Base-by-base conservation (phyloP, 2,888 invertebrate species). In the Pammene fasciana region DNA sequence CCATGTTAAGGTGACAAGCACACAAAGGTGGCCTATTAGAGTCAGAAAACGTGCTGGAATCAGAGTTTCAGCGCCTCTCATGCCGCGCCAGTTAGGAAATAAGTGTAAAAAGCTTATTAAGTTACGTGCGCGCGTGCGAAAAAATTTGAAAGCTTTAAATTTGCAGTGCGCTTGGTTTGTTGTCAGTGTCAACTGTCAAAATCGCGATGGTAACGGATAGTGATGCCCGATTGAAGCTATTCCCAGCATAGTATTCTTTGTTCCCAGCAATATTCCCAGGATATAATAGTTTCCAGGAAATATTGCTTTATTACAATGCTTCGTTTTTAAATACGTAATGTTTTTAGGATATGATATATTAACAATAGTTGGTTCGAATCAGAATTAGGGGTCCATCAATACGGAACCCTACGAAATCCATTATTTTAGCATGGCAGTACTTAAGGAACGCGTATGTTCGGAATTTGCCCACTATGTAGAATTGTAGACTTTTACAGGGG, bases 11-110 rank as follows among this genome's bases (percentile, higher is more conserved):
- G 95, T 93, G 70, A 95, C 92, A 61, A 94, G 90, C 75, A 96
- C 93, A 71, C 94, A 94, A 66, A 96, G 90, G 86, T 96, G 96
- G 65, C 95, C 95, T 72, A 95, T 88, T 62, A 96, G 90, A 72
- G 94, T 94, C 74, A 96, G 86, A 87, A 96, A 96, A 75, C 96
- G 93, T 67, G 95, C 94, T 73, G 96, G 95, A 74, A 95, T 94
- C 70, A 95, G 80, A 55, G 80, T 93, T 83, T 82, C 86, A 50
- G 87, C 87, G 72, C 88, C 88, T 88, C 88, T 87, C 92, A 92
- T 92, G 72, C 86, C 90, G 82, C 75, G 76, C 71, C 16, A 61
- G 36, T 72, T 67, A 52, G 14, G 64, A 71, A 65, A 10, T 56
- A 43, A 54, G 41, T 59, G 50, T 34, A 43, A 59, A 59, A 36